phyloP scores from a whole-genome alignment of 2,888 invertebrate genomes.

The Ormyrus nitidulus region DNA sequence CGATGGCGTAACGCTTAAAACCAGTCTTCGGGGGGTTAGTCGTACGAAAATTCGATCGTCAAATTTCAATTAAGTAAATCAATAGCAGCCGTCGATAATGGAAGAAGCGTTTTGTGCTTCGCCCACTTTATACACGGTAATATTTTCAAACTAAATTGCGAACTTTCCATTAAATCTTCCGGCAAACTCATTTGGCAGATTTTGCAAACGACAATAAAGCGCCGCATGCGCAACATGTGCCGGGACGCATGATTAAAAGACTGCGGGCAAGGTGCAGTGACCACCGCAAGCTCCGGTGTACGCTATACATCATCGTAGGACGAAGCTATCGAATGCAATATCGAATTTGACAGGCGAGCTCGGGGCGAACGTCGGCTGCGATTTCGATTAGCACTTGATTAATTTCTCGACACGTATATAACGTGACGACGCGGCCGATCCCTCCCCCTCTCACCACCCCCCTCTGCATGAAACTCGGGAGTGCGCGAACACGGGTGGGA shows the following conservation, averaged over 20 bases:
- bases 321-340: slow-evolving; percentile 36
- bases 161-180: no score
- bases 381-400: slow-evolving; percentile 54
- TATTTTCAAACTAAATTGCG: no score
- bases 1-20: background rate
- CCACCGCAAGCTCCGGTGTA: background rate
- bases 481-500: background rate
- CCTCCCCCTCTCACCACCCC: background rate
- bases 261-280: background rate
- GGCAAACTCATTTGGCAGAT: no score
- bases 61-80: no score
- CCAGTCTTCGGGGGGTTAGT: no score
- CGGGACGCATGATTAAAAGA: background rate
- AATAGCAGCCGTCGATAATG: no score
- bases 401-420: slow-evolving; percentile 42
- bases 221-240: background rate
- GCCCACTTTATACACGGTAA: no score
- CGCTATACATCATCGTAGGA: background rate
- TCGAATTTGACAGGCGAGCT: slow-evolving; percentile 27
- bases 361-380: background rate
- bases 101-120: no score
- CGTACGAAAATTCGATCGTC: no score
- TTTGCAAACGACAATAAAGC: no score
- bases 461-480: background rate
- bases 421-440: slow-evolving; percentile 5